Percentiles rank a stretch among this genome's conserved stretches.
These are phyloP conservation scores for Notoglanidium macrostoma DNA, from an alignment of 2,797 vertebrate species.

Conservation along the genomic window DNA sequence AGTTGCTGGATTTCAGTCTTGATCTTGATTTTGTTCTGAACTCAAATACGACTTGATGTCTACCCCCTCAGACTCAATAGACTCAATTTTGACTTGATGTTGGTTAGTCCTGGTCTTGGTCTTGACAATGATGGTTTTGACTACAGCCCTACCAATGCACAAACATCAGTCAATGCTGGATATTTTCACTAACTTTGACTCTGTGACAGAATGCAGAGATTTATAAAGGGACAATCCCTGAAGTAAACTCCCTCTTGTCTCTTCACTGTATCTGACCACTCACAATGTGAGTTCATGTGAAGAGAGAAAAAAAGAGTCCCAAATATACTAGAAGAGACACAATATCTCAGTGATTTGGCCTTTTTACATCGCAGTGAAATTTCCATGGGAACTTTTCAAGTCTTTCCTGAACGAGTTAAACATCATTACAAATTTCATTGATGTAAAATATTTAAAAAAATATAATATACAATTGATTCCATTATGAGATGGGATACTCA, in stretches of 20 bases:
- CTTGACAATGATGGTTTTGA: background rate
- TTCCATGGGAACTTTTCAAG: background rate
- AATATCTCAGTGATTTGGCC: background rate
- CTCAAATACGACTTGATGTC: background rate
- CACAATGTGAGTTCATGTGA: background rate
- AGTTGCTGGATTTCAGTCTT: background rate
- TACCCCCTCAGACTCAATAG: background rate
- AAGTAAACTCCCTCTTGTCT: background rate
- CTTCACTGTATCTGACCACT: background rate
- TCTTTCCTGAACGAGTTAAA: background rate
- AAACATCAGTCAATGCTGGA: background rate
- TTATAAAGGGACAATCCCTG: background rate
- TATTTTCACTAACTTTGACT: background rate
- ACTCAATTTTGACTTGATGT: background rate
- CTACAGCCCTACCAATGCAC: background rate
- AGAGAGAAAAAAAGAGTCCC: background rate
- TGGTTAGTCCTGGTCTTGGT: background rate
- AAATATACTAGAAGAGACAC: background rate
- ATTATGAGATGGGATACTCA: background rate
- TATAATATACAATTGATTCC: background rate
- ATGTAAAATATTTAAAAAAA: background rate
- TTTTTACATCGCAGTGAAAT: background rate
- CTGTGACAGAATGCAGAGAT: slow-evolving; percentile 22
- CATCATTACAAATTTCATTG: background rate
- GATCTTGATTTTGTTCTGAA: background rate